Conservation (phyloP, 1,140 invertebrate species). For the Tetramorium parvispinum region DNA sequence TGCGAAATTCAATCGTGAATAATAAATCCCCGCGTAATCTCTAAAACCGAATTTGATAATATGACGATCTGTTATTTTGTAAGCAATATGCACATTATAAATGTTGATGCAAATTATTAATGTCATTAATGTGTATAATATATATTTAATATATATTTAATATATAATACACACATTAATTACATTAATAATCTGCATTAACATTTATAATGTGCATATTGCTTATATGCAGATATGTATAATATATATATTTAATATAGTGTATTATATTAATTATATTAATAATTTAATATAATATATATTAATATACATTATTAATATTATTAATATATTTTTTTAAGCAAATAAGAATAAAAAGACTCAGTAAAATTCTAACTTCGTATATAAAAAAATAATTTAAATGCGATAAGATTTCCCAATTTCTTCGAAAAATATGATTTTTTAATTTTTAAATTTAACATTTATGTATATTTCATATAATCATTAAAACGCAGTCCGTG, state of each 20-base stretch:
- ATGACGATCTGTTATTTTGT: background rate
- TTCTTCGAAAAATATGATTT: background rate
- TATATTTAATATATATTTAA: background rate
- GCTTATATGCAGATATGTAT: too few relatives aligned
- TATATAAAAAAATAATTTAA: background rate
- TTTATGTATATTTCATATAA: background rate
- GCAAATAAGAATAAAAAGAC: background rate
- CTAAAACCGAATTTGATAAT: background rate
- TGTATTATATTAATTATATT: too few relatives aligned
- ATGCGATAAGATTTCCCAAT: background rate
- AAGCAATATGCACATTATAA: background rate
- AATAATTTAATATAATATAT: background rate
- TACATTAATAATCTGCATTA: background rate
- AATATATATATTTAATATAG: too few relatives aligned
- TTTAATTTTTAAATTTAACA: background rate
- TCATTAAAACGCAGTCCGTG: background rate
- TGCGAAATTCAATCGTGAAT: conserved; percentile 2
- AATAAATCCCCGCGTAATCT: background rate
- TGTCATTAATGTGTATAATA: background rate
- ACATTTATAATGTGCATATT: too few relatives aligned
- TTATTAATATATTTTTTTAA: background rate
- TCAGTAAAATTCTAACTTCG: background rate
- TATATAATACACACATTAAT: background rate
- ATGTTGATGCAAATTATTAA: background rate
- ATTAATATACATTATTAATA: background rate